Evolutionary conservation across 1,140 invertebrate genomes (phyloP).

Genomic region (Nebria ingens): DNA sequence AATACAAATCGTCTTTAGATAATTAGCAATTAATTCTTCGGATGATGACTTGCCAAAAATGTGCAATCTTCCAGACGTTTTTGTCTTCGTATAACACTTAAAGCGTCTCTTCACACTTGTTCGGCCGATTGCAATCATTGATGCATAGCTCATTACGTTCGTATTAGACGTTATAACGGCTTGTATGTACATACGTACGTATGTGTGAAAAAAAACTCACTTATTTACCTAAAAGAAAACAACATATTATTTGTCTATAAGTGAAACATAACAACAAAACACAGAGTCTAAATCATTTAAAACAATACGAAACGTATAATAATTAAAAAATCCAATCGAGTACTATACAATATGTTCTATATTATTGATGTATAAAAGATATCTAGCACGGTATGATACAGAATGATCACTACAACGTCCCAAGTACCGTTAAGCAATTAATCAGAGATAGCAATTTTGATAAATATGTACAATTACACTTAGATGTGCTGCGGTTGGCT

Average conservation of each 20-base stretch:
- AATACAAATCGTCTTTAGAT: too few relatives aligned
- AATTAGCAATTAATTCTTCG: too few relatives aligned
- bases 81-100: too few relatives aligned
- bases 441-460: conserved; percentile 7
- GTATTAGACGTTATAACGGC: background rate
- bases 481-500: too few relatives aligned
- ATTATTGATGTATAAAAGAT: background rate
- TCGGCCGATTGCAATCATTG: background rate
- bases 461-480: conserved; percentile 5
- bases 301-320: background rate
- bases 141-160: background rate
- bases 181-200: background rate
- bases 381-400: conserved; percentile 5
- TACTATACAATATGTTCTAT: background rate
- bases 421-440: conserved; percentile 6
- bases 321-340: background rate
- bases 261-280: background rate
- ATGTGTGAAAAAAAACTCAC: too few relatives aligned
- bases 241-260: background rate
- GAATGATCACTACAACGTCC: background rate
- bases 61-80: too few relatives aligned
- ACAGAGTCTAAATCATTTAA: background rate
- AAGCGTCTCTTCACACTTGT: too few relatives aligned
- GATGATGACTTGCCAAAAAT: too few relatives aligned
- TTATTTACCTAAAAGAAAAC: background rate